A percentile compares a stretch with the other conserved stretches of the same genome.
These are phyloP conservation scores for Cyprinus carpio DNA, from an alignment of 2,113 vertebrate species.

Conservation along the genomic window DNA sequence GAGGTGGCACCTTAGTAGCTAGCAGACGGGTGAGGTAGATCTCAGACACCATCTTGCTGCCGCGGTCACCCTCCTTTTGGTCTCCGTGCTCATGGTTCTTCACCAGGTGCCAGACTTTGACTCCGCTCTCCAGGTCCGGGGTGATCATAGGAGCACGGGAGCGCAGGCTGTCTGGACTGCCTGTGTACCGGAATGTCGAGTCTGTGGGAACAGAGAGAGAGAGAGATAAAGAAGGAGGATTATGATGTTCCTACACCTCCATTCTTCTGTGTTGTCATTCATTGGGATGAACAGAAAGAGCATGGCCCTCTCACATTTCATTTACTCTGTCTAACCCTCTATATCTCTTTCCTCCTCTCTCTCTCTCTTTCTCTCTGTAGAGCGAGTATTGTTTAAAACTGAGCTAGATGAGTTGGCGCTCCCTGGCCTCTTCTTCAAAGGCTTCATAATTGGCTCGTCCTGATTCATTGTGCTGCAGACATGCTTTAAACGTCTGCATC, in stretches of 20 bases:
- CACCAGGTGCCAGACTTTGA: too few relatives aligned
- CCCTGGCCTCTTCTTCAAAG: constrained; percentile 60
- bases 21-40: constrained; percentile 96
- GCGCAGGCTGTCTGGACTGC: constrained; percentile 96
- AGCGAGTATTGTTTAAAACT: constrained; percentile 8
- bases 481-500: constrained; percentile 58
- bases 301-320: constrained; percentile 10
- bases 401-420: constrained; percentile 23
- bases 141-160: constrained; percentile 94
- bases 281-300: neutral
- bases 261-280: constrained; percentile 2
- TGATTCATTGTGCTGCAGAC: constrained; percentile 49
- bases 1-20: constrained; percentile 88
- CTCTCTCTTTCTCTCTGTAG: constrained; percentile 13
- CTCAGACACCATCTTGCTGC: constrained; percentile 74
- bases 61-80: too few relatives aligned
- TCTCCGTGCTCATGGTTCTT: too few relatives aligned
- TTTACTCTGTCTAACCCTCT: constrained; percentile 30
- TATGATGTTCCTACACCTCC: neutral
- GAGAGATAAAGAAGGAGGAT: constrained; percentile 25
- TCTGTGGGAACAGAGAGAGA: constrained; percentile 71
- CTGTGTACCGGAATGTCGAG: constrained; percentile 95
- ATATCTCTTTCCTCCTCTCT: constrained; percentile 30
- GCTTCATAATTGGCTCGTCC: constrained; percentile 62
- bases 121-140: too few relatives aligned